A percentile compares a stretch with the other conserved stretches of the same genome.
These are phyloP conservation scores for Tineola bisselliella DNA, from an alignment of 2,888 invertebrate species.

Conservation along the genomic window DNA sequence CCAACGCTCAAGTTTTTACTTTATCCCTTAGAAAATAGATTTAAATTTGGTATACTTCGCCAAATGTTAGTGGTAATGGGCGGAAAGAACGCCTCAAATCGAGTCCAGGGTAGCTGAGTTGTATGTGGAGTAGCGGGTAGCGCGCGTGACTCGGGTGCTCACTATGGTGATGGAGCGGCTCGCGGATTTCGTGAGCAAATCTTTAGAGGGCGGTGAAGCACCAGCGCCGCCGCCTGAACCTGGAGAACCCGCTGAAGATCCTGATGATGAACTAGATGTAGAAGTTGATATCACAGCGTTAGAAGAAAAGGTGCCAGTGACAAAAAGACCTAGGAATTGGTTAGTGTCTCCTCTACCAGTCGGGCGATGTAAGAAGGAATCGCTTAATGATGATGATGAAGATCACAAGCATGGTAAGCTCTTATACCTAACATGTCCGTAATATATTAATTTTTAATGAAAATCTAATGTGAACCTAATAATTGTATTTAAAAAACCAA, in stretches of 20 bases:
- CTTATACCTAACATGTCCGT: not conserved
- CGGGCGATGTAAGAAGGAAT: conserved; percentile 46
- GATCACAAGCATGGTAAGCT: conserved; percentile 48
- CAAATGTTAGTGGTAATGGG: not conserved
- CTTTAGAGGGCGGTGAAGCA: conserved; percentile 74
- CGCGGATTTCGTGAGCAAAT: conserved; percentile 90
- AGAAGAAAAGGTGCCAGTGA: conserved; percentile 48
- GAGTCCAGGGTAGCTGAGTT: conserved; percentile 16
- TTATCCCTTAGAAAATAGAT: conserved; percentile 14
- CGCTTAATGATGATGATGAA: conserved; percentile 44
- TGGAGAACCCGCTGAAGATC: conserved; percentile 34
- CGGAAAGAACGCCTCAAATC: not conserved
- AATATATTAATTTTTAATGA: too few species aligned
- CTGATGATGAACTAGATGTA: conserved; percentile 39
- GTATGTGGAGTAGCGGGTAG: conserved; percentile 24
- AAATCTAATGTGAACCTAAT: too few species aligned
- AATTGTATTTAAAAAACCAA: too few species aligned
- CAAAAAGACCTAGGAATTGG: conserved; percentile 56
- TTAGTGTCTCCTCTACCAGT: conserved; percentile 52
- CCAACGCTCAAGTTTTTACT: conserved; percentile 21
- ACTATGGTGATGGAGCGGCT: conserved; percentile 84
- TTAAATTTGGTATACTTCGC: not conserved
- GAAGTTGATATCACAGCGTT: conserved; percentile 62
- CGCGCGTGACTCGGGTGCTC: conserved; percentile 50
- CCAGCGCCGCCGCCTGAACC: conserved; percentile 60